Evolutionary conservation across 2,888 invertebrate genomes (phyloP), one percentile per base, ranked within the genome.

Genomic region (Pycnomerus fuliginosus): DNA sequence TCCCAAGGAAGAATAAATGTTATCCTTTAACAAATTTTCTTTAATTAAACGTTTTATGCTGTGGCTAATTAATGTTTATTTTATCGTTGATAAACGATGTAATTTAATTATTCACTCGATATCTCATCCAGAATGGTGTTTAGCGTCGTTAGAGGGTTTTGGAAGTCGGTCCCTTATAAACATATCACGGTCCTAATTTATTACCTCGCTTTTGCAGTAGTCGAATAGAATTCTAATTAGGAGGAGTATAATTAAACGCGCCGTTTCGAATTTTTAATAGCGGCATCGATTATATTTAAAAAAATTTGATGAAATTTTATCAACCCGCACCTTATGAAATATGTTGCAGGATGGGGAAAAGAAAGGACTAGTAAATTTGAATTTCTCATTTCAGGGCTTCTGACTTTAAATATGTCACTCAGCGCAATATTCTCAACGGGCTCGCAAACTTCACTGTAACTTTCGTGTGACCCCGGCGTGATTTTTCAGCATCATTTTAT

Each of bases 401-500:
- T 40, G 53, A 53, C 53, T 56, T 57, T 56, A 58, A 60, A 59
- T 54, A 61, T 53, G 56, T 58, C 59, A 52, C 48, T 50, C 47
- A 36, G 49, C 41, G 47, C 47, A 51, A 52, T 48, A 58, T 51
- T 49, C 58, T 48, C 59, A 23, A 44, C 52, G 52, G 56, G 43
- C 43, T 53, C 52, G 38, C 53, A 52, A 59, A 58, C 47, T 56
- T 50, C 41, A 41, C 32, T 39, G 49, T 48, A 55, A 53, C 50
- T 59, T 57, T 52, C 38, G 57, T 60, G 55, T 59, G 55, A 55
- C 58, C 57, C 53, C 57, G 30, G 8, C 38, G 62, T 54, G 60
- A 64, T 64, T 61, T 64, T 64, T 64, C 61, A 61, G 55, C 59
- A 58, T 59, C 60, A 64, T 61, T 61, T 61, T 55, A 52, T 58